Evolutionary conservation across 2,888 invertebrate species (phyloP), one percentile per base, ranked within the genome.

Genomic region (Phortica magna): DNA sequence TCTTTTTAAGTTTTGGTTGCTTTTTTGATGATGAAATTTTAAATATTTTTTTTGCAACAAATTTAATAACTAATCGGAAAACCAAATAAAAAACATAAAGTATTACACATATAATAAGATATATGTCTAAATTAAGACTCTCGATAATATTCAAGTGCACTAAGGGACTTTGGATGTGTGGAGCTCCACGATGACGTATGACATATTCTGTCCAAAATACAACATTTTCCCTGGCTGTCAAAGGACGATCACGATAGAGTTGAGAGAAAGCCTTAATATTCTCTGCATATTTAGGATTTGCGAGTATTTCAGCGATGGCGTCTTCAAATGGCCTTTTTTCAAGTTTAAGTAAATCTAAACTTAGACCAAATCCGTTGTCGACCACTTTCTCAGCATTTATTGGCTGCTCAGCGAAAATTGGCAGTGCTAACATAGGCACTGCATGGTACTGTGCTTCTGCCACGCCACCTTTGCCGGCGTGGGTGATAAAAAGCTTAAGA

Each of bases 391-490:
- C 84, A 0, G 90, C 89, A 79, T 91, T 91, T 1, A 71, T 74
- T 0, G 84, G 84, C 73, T 92, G 91, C 81, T 92, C 91, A 22
- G 84, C 91, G 76, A 91, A 90, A 2, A 91, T 81, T 2, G 92
- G 91, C 10, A 91, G 78, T 0, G 90, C 91, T 43, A 91, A 67
- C 89, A 91, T 91, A 2, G 94, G 94, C 0, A 94, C 93, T 14
- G 93, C 94, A 82, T 94, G 92, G 85, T 92, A 94, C 61, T 93
- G 92, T 0, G 95, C 93, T 89, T 95, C 95, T 82, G 93, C 93
- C 1, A 94, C 92, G 61, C 95, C 94, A 79, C 95, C 94, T 77
- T 94, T 92, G 4, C 95, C 95, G 6, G 95, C 95, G 83, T 95
- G 95, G 0, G 94, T 93, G 82, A 95, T 93, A 83, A 95, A 95